phyloP scores from a whole-genome alignment of 2,113 vertebrate genomes.

The Thermophis baileyi region DNA sequence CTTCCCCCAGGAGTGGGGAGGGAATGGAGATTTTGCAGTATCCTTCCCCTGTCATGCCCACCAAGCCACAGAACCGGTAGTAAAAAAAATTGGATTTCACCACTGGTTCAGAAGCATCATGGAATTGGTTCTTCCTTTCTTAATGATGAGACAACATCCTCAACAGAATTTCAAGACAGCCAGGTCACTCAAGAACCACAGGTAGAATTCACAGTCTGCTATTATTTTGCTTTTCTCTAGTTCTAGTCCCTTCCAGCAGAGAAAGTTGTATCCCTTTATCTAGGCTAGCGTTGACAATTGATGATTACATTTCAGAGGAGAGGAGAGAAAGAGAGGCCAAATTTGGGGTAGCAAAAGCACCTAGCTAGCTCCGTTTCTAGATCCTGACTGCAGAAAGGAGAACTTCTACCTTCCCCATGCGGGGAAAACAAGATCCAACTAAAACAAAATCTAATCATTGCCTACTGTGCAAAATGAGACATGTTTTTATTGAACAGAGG shows the following conservation, averaged over 20 bases:
- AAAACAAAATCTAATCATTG: not conserved
- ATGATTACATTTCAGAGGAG: not conserved
- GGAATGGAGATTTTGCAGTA: too few relatives aligned
- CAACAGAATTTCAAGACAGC: not conserved
- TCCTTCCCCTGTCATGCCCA: too few relatives aligned
- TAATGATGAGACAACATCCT: not conserved
- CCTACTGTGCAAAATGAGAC: fast-evolving
- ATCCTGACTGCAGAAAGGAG: not conserved
- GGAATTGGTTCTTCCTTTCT: not conserved
- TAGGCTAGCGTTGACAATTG: not conserved
- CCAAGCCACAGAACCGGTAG: too few relatives aligned
- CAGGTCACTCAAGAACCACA: not conserved
- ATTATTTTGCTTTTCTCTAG: not conserved
- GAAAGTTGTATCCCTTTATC: not conserved
- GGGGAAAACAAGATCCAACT: not conserved
- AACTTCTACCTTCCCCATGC: not conserved
- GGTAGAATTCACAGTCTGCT: not conserved
- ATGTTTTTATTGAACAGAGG: not conserved
- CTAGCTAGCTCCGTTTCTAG: not conserved
- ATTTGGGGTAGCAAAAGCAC: not conserved
- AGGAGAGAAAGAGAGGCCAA: not conserved
- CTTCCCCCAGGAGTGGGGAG: too few relatives aligned
- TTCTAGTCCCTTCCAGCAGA: not conserved
- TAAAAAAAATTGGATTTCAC: too few relatives aligned
- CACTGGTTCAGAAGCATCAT: not conserved